These are phyloP conservation scores for Pituophis catenifer DNA, from an alignment of 2,113 vertebrate genomes.

Conservation along the genomic window DNA sequence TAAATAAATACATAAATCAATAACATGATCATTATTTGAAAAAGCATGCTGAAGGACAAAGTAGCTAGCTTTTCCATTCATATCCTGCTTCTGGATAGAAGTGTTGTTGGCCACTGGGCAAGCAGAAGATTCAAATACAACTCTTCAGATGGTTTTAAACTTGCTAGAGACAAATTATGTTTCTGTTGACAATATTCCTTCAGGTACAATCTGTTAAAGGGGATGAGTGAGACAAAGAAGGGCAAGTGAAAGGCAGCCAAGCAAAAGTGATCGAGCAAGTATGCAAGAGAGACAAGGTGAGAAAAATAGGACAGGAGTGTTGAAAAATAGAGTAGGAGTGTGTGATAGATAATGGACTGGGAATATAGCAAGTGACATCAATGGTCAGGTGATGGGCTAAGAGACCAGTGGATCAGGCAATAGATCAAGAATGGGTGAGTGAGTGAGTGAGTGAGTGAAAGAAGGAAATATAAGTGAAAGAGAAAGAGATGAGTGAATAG, in stretches of 20 bases:
- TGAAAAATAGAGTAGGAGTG: not conserved
- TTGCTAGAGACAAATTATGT: not conserved
- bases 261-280: not conserved
- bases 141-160: not conserved
- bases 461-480: not conserved
- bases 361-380: not conserved
- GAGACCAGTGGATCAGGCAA: not conserved
- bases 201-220: not conserved
- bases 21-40: not conserved
- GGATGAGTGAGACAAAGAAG: not conserved
- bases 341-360: not conserved
- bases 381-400: not conserved
- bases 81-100: not conserved
- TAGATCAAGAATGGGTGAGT: not conserved
- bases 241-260: not conserved
- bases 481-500: not conserved
- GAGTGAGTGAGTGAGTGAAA: not conserved
- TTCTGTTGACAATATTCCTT: not conserved
- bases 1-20: not conserved
- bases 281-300: not conserved
- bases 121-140: not conserved
- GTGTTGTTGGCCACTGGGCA: not conserved
- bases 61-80: not conserved
- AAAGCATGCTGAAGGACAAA: not conserved
- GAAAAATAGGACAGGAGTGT: not conserved